These are phyloP conservation scores for Digitonthophagus gazella DNA, from an alignment of 2,888 invertebrate species.

Conservation along the genomic window DNA sequence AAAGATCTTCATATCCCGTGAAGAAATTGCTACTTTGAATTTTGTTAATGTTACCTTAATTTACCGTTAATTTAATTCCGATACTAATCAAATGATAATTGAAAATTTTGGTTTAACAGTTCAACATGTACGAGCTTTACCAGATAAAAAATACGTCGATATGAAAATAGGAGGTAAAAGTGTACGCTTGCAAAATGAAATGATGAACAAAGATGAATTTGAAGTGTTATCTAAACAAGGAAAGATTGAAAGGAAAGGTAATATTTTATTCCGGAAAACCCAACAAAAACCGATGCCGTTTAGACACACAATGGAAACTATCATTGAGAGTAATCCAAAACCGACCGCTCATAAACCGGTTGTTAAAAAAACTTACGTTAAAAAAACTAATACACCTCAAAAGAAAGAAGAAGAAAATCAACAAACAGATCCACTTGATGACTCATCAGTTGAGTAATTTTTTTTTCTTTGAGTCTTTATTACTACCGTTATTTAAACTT, in stretches of 20 bases:
- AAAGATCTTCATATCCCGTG: too few relatives aligned
- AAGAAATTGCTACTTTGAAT: too few relatives aligned
- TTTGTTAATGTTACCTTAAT: too few relatives aligned
- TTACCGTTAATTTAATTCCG: too few relatives aligned
- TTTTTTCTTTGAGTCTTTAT: not conserved
- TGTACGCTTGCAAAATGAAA: conserved; percentile 64
- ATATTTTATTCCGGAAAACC: conserved; percentile 39
- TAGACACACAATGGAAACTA: conserved; percentile 30
- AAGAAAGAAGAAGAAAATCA: too few relatives aligned
- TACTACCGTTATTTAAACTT: too few relatives aligned
- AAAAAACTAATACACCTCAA: conserved; percentile 20
- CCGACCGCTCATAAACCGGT: conserved; percentile 25
- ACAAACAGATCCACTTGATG: too few relatives aligned
- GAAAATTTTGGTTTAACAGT: conserved; percentile 40
- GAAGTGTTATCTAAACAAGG: conserved; percentile 66
- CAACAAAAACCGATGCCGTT: conserved; percentile 15
- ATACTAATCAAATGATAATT: conserved; percentile 34
- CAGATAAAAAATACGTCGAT: conserved; percentile 42
- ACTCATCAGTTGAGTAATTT: not conserved
- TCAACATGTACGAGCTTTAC: conserved; percentile 40
- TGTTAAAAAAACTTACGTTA: conserved; percentile 35
- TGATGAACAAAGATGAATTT: conserved; percentile 66
- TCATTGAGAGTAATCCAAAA: conserved; percentile 27
- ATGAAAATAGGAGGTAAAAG: conserved; percentile 58
- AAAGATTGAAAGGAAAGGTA: conserved; percentile 61